Percentiles rank a stretch among this genome's conserved stretches.
Evolutionary conservation across 2,888 invertebrate species (phyloP).

Genomic region (Platycheirus albimanus): DNA sequence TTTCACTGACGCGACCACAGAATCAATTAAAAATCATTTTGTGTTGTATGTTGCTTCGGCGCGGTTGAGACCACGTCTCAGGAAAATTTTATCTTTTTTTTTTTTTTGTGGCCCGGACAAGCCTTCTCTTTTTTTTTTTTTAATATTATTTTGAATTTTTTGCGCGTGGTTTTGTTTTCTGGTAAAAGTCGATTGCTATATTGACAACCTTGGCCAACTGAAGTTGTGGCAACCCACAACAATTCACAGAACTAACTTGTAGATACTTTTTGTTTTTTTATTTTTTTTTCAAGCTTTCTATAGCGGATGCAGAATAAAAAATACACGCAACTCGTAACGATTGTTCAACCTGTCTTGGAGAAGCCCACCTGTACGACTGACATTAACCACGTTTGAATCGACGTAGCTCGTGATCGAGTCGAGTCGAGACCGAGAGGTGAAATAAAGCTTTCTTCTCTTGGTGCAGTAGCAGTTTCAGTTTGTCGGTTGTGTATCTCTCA

Average conservation of each 20-base stretch:
- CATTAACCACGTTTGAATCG: constrained; percentile 61
- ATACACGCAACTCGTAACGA: constrained; percentile 34
- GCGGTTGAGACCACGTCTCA: constrained; percentile 32
- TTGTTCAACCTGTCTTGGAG: constrained; percentile 68
- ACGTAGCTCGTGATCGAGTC: constrained; percentile 22
- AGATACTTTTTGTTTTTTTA: constrained; percentile 26
- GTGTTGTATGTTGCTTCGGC: constrained; percentile 50
- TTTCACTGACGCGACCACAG: constrained; percentile 74
- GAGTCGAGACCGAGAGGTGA: constrained; percentile 26
- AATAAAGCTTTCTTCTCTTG: constrained; percentile 66
- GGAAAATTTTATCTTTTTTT: constrained; percentile 44
- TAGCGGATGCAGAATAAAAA: constrained; percentile 16
- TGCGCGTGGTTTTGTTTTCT: constrained; percentile 32
- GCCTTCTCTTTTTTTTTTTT: constrained; percentile 43
- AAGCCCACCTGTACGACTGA: constrained; percentile 73
- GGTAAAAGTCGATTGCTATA: constrained; percentile 52
- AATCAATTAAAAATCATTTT: constrained; percentile 74
- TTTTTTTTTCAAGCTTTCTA: constrained; percentile 65
- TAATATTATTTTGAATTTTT: not conserved
- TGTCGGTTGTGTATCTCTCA: constrained; percentile 13
- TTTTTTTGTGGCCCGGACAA: constrained; percentile 26
- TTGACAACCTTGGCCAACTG: constrained; percentile 66
- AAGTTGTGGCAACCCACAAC: constrained; percentile 48
- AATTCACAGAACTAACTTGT: constrained; percentile 45
- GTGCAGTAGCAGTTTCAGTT: not conserved